Evolutionary conservation across 64 coral and sea anemone species (phyloP).

Genomic region (Anthopleura sola): DNA sequence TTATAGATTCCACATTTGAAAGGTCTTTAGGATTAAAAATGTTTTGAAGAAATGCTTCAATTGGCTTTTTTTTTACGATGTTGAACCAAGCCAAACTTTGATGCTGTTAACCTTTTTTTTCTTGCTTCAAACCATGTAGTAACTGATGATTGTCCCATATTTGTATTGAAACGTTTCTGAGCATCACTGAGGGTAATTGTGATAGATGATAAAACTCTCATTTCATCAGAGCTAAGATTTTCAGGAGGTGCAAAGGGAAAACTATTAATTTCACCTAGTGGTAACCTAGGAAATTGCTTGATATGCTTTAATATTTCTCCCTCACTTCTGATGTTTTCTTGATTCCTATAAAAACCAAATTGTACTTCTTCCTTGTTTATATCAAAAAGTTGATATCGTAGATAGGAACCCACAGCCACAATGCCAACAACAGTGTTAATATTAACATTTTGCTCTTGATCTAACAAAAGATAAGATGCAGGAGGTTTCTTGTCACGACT

Average conservation of each 20-base stretch:
- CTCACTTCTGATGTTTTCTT: not conserved
- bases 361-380: constrained; percentile 1
- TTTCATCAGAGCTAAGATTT: not conserved
- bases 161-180: not conserved
- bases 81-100: constrained; percentile 60
- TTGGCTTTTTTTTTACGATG: constrained; percentile 42
- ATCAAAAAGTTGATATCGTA: constrained; percentile 46
- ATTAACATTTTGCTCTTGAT: constrained; percentile 37
- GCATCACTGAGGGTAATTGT: not conserved
- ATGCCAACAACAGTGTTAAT: constrained; percentile 49
- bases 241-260: not conserved
- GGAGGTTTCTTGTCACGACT: constrained; percentile 38
- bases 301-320: not conserved
- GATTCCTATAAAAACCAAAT: not conserved
- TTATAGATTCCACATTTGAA: constrained; percentile 48
- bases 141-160: not conserved
- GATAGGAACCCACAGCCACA: constrained; percentile 33
- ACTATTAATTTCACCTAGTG: not conserved
- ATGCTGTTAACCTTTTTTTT: constrained; percentile 45
- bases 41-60: constrained; percentile 34
- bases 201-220: not conserved
- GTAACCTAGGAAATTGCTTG: not conserved
- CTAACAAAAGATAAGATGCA: constrained; percentile 56
- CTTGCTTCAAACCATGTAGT: not conserved
- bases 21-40: constrained; percentile 54